phyloP scores from a whole-genome alignment of 2,113 vertebrate genomes.

The Corythaixoides concolor region DNA sequence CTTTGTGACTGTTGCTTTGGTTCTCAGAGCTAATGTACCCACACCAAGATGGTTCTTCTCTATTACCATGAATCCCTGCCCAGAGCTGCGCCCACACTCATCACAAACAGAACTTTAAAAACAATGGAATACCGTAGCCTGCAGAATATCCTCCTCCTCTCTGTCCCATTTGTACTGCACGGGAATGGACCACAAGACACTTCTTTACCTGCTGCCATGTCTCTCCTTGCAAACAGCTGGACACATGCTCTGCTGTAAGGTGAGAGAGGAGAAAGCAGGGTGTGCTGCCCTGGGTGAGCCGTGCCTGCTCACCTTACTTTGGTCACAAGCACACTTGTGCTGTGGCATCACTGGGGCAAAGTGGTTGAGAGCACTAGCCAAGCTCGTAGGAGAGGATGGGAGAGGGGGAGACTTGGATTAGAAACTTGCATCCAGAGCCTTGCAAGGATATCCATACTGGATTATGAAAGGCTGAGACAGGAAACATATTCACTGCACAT shows the following conservation, averaged over 20 bases:
- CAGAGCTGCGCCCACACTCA: not conserved
- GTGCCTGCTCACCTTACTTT: not conserved
- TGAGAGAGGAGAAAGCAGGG: not conserved
- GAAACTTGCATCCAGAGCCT: not conserved
- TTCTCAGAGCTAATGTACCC: not conserved
- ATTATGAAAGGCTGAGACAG: not conserved
- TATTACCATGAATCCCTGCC: not conserved
- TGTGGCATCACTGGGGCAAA: not conserved
- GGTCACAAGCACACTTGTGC: accelerated
- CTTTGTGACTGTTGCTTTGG: not conserved
- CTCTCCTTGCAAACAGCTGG: not conserved
- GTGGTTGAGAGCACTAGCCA: not conserved
- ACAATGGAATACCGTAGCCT: not conserved
- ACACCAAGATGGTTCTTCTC: not conserved
- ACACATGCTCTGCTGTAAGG: too few species aligned
- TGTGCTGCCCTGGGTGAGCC: accelerated
- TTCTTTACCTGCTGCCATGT: not conserved
- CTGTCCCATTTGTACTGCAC: not conserved
- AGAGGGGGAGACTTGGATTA: not conserved
- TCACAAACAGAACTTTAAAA: not conserved
- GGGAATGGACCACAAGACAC: not conserved
- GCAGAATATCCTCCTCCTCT: not conserved
- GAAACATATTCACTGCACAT: not conserved
- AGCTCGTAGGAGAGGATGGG: not conserved
- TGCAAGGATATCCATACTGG: not conserved